phyloP scores from a whole-genome alignment of 37 sponge, comb jelly and placozoan species.

The Spongilla lacustris region DNA sequence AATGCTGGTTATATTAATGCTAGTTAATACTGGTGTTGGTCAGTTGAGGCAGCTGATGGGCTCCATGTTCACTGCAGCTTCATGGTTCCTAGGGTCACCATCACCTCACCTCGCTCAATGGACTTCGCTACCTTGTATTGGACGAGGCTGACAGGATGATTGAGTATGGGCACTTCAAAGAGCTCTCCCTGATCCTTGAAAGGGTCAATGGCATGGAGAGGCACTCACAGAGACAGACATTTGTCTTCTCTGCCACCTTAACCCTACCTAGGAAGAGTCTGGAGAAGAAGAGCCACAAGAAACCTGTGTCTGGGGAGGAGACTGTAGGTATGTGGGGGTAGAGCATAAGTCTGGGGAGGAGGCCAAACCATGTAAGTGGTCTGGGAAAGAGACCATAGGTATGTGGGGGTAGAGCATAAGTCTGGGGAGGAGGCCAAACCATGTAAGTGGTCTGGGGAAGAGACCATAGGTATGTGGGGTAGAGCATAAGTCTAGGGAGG shows the following conservation, averaged over 20 bases:
- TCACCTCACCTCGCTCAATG: constrained; percentile 40
- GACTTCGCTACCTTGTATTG: constrained; percentile 80
- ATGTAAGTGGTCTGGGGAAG: constrained; percentile 12
- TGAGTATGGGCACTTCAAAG: constrained; percentile 91
- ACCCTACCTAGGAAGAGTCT: constrained; percentile 52
- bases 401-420: too few species aligned
- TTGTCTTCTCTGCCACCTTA: constrained; percentile 98
- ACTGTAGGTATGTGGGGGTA: constrained; percentile 36
- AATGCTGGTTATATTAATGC: too few species aligned
- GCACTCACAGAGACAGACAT: constrained; percentile 43
- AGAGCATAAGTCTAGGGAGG: background rate
- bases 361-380: background rate
- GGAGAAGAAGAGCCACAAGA: constrained; percentile 55
- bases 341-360: background rate
- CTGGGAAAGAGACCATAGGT: constrained; percentile 62
- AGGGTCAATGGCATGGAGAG: constrained; percentile 27
- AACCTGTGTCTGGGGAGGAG: constrained; percentile 52
- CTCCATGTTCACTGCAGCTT: background rate
- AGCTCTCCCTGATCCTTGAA: constrained; percentile 78
- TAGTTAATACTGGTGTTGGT: too few species aligned
- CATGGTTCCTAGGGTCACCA: constrained; percentile 66
- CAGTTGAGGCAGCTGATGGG: background rate
- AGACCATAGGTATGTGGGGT: background rate
- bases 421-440: constrained; percentile 13
- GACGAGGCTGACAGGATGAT: constrained; percentile 99